These are phyloP conservation scores for Heliconius eleuchia DNA, from an alignment of 1,140 invertebrate species.

Conservation along the genomic window DNA sequence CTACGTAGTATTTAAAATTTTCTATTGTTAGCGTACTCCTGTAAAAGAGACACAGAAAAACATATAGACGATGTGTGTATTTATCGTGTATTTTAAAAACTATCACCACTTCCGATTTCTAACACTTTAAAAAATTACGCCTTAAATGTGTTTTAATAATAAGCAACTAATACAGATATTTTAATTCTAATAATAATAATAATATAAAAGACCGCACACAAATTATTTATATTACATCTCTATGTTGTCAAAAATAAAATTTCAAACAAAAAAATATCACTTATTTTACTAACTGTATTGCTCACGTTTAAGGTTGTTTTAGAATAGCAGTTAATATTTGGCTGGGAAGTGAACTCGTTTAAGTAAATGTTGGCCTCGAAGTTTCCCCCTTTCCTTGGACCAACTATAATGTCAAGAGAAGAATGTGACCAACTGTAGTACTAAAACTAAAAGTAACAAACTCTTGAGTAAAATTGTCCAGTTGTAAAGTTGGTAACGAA, in stretches of 20 bases:
- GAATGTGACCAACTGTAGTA: conserved; percentile 10
- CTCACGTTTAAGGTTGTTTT: not conserved
- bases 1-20: no score
- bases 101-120: no score
- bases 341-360: not conserved
- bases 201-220: not conserved
- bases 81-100: no score
- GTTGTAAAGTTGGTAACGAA: conserved; percentile 2
- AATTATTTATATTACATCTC: not conserved
- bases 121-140: no score
- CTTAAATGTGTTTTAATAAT: no score
- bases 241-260: not conserved
- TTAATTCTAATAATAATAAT: not conserved
- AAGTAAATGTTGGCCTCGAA: conserved; percentile 7
- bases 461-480: conserved; percentile 17
- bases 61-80: no score
- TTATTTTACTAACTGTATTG: not conserved
- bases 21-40: no score
- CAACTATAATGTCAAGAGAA: conserved; percentile 21
- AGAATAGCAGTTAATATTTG: not conserved
- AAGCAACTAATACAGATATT: not conserved
- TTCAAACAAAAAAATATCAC: not conserved
- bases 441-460: conserved; percentile 26
- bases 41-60: no score
- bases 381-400: conserved; percentile 4